phyloP scores from a whole-genome alignment of 2,888 invertebrate genomes.

The Argynnis bischoffii region DNA sequence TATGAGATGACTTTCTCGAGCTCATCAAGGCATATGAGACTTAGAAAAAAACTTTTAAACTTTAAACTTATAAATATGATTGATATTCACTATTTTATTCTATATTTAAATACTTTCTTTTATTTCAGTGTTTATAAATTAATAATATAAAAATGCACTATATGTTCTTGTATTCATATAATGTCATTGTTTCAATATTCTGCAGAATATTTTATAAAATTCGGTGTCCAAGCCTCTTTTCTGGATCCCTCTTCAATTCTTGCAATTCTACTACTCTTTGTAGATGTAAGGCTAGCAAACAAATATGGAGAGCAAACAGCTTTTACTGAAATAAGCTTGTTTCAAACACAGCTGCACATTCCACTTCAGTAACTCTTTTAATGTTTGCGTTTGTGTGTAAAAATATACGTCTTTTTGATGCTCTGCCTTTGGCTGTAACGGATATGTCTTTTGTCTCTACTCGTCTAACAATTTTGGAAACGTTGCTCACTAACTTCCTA shows the following conservation, averaged over 20 bases:
- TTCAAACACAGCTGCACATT: constrained; percentile 53
- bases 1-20: too few species aligned
- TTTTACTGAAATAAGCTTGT: constrained; percentile 42
- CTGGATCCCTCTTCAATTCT: background rate
- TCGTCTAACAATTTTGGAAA: constrained; percentile 14
- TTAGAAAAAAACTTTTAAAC: too few species aligned
- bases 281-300: constrained; percentile 1
- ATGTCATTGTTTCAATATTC: too few species aligned
- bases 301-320: constrained; percentile 22
- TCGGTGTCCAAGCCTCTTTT: background rate
- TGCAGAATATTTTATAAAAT: too few species aligned
- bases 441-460: constrained; percentile 47
- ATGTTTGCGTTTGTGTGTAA: constrained; percentile 57
- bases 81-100: too few species aligned
- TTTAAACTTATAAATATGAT: too few species aligned
- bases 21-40: too few species aligned
- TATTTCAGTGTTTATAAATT: too few species aligned
- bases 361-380: constrained; percentile 58
- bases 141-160: too few species aligned
- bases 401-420: constrained; percentile 63
- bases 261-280: background rate
- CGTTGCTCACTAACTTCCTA: constrained; percentile 1
- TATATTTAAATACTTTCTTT: too few species aligned
- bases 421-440: constrained; percentile 39
- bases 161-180: too few species aligned